phyloP scores from a whole-genome alignment of 2,888 invertebrate genomes.

The Drosophila incognita region DNA sequence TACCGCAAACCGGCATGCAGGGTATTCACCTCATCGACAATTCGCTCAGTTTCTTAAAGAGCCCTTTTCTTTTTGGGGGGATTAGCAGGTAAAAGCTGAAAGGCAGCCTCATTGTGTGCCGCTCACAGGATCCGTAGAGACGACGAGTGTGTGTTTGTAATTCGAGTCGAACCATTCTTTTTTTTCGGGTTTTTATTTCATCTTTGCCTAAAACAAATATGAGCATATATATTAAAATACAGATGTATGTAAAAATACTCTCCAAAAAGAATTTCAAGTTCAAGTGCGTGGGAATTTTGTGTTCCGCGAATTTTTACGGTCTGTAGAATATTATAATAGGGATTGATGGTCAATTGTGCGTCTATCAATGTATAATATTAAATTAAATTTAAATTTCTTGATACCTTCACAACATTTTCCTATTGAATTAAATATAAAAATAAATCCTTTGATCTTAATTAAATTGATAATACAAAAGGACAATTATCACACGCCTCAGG shows the following conservation, averaged over 20 bases:
- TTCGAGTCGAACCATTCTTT: constrained; percentile 55
- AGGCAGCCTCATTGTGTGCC: constrained; percentile 40
- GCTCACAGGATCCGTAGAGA: constrained; percentile 23
- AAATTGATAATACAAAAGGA: constrained; percentile 16
- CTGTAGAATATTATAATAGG: neutral
- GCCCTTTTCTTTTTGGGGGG: constrained; percentile 32
- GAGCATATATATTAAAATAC: constrained; percentile 19
- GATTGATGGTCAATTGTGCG: constrained; percentile 11
- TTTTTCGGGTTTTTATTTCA: constrained; percentile 9
- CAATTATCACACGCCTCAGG: constrained; percentile 54
- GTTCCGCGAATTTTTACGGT: constrained; percentile 64
- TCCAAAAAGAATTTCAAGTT: constrained; percentile 70
- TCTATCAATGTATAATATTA: neutral
- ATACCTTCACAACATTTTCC: neutral
- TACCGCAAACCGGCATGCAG: constrained; percentile 51
- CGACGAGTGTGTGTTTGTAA: constrained; percentile 60
- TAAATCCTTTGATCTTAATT: neutral
- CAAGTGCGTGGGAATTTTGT: constrained; percentile 77
- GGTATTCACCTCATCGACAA: constrained; percentile 52
- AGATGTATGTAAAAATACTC: constrained; percentile 60
- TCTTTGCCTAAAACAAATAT: constrained; percentile 41
- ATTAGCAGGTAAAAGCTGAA: constrained; percentile 71
- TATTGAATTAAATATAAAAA: neutral
- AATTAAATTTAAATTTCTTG: neutral
- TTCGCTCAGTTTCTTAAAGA: constrained; percentile 13